phyloP scores from a whole-genome alignment of 2,888 invertebrate species.

The Idaea straminata region DNA sequence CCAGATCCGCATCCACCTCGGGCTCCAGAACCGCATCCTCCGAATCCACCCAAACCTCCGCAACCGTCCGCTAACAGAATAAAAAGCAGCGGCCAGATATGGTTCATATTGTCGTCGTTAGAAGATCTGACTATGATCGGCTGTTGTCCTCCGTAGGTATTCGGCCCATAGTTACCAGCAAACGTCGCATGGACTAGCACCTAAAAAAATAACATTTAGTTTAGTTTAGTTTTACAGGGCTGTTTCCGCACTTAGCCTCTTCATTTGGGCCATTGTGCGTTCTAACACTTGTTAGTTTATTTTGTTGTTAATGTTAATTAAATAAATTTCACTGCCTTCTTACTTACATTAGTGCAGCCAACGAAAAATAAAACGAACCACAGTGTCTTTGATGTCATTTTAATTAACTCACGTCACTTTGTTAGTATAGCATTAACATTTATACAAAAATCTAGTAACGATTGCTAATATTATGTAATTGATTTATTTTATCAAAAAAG shows the following conservation, averaged over 20 bases:
- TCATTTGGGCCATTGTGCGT: too few species aligned
- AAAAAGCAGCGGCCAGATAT: conserved; percentile 47
- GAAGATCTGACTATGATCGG: conserved; percentile 46
- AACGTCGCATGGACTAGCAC: conserved; percentile 44
- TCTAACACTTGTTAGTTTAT: too few species aligned
- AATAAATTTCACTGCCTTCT: background rate
- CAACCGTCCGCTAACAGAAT: conserved; percentile 43
- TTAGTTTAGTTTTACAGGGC: conserved; percentile 4
- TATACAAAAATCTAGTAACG: conserved; percentile 36
- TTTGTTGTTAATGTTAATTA: background rate
- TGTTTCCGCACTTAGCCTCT: background rate
- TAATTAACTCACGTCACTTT: conserved; percentile 21
- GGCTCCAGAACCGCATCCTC: conserved; percentile 17
- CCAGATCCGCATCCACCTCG: conserved; percentile 21
- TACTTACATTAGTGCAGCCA: conserved; percentile 47
- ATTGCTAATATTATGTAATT: conserved; percentile 31
- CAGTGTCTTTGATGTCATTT: conserved; percentile 45
- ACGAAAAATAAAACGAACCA: conserved; percentile 45
- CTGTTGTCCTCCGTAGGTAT: conserved; percentile 36
- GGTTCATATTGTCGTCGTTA: conserved; percentile 40
- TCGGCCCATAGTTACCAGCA: conserved; percentile 27
- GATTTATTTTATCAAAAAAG: conserved; percentile 27
- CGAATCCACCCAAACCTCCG: conserved; percentile 16
- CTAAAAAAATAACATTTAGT: conserved; percentile 27
- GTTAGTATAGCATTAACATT: conserved; percentile 31